phyloP scores from a whole-genome alignment of 1,140 invertebrate species.

The Musca domestica region DNA sequence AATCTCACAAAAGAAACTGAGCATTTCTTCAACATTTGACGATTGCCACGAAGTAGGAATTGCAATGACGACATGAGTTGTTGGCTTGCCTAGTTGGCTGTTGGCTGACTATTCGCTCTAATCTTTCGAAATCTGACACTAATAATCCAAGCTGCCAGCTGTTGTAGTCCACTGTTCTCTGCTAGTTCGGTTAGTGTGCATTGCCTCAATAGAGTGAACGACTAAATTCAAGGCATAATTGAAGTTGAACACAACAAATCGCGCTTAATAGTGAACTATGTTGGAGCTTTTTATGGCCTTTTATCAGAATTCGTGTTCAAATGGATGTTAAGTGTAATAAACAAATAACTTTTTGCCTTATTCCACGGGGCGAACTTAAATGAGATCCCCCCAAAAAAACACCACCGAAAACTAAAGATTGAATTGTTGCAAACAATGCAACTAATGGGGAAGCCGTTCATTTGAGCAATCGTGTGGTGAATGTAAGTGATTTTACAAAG shows the following conservation, averaged over 20 bases:
- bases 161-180: too few species aligned
- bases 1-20: too few species aligned
- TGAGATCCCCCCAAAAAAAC: too few species aligned
- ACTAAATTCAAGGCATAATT: conserved; percentile 1
- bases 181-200: neutral
- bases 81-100: too few species aligned
- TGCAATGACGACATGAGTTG: too few species aligned
- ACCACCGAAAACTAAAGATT: neutral
- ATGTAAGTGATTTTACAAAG: too few species aligned
- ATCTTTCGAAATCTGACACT: conserved; percentile 11
- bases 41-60: too few species aligned
- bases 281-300: neutral
- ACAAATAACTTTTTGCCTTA: neutral
- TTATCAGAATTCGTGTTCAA: neutral
- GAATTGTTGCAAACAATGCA: conserved; percentile 2
- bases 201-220: conserved; percentile 7
- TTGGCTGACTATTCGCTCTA: neutral
- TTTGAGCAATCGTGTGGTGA: too few species aligned
- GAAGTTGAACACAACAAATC: conserved; percentile 12
- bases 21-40: too few species aligned
- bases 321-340: conserved; percentile 17
- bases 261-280: neutral
- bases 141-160: conserved; percentile 7
- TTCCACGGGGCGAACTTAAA: too few species aligned
- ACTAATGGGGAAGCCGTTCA: neutral